Evolutionary conservation across 1,140 invertebrate species (phyloP).

Genomic region (Pseudomyrmex cubaensis): DNA sequence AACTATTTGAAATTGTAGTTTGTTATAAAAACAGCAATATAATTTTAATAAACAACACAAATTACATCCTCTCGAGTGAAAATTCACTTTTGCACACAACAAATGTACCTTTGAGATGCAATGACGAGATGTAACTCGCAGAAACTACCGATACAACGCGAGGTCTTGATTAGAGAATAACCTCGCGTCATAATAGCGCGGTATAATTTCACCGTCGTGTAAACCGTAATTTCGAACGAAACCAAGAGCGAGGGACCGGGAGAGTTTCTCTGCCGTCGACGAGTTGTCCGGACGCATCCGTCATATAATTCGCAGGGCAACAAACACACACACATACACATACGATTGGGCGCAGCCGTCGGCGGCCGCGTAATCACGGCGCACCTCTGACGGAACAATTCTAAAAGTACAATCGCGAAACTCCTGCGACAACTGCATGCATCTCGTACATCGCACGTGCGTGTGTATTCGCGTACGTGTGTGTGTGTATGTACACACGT

Average conservation of each 20-base stretch:
- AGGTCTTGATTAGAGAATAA: not conserved
- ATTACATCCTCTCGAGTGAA: too few relatives aligned
- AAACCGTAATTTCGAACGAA: conserved; percentile 28
- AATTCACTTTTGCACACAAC: too few relatives aligned
- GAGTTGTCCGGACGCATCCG: conserved; percentile 44
- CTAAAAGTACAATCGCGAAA: conserved; percentile 54
- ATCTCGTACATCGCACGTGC: not conserved
- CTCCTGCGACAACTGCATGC: not conserved
- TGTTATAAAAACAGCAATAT: too few relatives aligned
- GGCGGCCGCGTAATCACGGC: conserved; percentile 36
- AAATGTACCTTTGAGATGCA: not conserved
- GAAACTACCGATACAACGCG: not conserved
- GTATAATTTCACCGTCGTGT: not conserved
- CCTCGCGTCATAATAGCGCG: not conserved
- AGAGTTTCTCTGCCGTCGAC: conserved; percentile 27
- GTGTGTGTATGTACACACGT: not conserved
- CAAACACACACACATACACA: not conserved
- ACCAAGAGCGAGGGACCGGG: conserved; percentile 4
- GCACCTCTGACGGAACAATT: conserved; percentile 33
- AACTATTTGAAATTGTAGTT: not conserved
- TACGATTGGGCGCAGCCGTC: not conserved
- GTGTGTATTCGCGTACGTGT: not conserved
- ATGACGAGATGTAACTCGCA: not conserved
- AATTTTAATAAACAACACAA: too few relatives aligned
- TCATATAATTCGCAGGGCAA: conserved; percentile 36